A percentile compares a stretch with the other conserved stretches of the same genome.
Evolutionary conservation across 2,888 invertebrate genomes (phyloP).

Genomic region (Lymantria dispar): DNA sequence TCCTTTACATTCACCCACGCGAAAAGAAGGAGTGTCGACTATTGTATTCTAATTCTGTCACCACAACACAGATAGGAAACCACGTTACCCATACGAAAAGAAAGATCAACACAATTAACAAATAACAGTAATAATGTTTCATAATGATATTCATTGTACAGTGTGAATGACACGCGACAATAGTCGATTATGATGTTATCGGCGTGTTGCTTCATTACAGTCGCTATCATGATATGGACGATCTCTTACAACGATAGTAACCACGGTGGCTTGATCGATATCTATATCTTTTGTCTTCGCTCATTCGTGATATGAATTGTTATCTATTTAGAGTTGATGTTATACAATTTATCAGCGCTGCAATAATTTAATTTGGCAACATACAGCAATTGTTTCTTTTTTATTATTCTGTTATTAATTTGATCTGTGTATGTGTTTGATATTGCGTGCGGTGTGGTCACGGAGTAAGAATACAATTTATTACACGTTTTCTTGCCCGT

Average conservation of each 20-base stretch:
- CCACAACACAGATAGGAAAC: no score
- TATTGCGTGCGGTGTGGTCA: no score
- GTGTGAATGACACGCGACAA: slow-evolving; percentile 46
- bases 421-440: no score
- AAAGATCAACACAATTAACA: not conserved
- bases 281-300: slow-evolving; percentile 48
- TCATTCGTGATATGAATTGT: slow-evolving; percentile 48
- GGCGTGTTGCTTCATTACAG: slow-evolving; percentile 39
- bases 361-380: slow-evolving; percentile 20
- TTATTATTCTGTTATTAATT: no score
- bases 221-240: slow-evolving; percentile 32
- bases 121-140: slow-evolving; percentile 8
- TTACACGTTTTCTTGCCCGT: no score
- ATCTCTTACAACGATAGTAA: slow-evolving; percentile 42
- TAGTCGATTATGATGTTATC: slow-evolving; percentile 42
- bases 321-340: slow-evolving; percentile 25
- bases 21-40: no score
- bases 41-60: no score
- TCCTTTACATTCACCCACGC: no score
- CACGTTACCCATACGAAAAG: not conserved
- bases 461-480: no score
- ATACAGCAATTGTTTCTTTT: no score
- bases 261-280: slow-evolving; percentile 37
- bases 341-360: slow-evolving; percentile 25
- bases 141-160: slow-evolving; percentile 15